A percentile compares a stretch with the other conserved stretches of the same genome.
These are phyloP conservation scores for Sphecodes monilicornis DNA, from an alignment of 2,888 invertebrate species.

Conservation along the genomic window DNA sequence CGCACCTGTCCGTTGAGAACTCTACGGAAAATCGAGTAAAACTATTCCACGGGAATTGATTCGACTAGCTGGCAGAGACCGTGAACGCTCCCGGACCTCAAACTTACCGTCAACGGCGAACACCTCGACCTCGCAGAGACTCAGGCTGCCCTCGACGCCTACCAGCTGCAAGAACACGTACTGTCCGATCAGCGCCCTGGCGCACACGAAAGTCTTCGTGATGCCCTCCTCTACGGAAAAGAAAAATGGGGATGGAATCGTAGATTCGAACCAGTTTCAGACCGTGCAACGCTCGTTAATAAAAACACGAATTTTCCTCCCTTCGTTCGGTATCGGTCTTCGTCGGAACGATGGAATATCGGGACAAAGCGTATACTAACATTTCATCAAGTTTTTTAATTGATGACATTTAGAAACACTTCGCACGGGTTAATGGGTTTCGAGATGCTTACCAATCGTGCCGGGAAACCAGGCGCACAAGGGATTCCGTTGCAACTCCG, in stretches of 20 bases:
- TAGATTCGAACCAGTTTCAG: background rate
- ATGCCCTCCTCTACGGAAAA: slow-evolving; percentile 91
- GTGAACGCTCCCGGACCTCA: background rate
- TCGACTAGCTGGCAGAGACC: background rate
- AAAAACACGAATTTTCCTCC: too few relatives aligned
- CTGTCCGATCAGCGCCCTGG: slow-evolving; percentile 93
- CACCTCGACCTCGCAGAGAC: slow-evolving; percentile 96
- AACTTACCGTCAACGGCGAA: slow-evolving; percentile 93
- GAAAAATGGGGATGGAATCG: background rate
- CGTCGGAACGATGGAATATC: too few relatives aligned
- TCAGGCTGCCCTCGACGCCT: slow-evolving; percentile 95
- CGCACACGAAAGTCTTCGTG: slow-evolving; percentile 95
- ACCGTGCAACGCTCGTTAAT: too few relatives aligned
- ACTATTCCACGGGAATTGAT: slow-evolving; percentile 9
- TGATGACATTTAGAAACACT: background rate
- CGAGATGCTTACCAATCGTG: slow-evolving; percentile 88
- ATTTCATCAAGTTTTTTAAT: background rate
- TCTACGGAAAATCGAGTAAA: slow-evolving; percentile 85
- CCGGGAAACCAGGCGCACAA: slow-evolving; percentile 97
- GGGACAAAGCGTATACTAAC: too few relatives aligned
- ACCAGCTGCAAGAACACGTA: slow-evolving; percentile 95
- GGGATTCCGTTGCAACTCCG: slow-evolving; percentile 94
- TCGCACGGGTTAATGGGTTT: background rate
- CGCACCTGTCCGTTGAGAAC: slow-evolving; percentile 94
- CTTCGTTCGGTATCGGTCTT: too few relatives aligned